Conservation (phyloP, 2,888 invertebrate species). For the Ecdyonurus torrentis region DNA sequence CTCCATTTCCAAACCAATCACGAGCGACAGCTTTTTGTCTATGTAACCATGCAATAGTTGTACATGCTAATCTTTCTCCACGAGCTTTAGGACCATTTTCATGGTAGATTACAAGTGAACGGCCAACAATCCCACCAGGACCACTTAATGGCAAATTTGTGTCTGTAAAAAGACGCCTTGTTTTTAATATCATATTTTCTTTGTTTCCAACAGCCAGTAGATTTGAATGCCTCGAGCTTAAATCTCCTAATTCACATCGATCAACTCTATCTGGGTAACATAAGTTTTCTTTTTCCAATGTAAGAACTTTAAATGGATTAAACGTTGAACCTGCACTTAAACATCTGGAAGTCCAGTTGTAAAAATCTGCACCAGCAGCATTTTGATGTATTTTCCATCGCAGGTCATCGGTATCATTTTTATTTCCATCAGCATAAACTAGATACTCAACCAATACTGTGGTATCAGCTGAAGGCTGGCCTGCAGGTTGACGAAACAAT, state of each 20-base stretch:
- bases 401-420: conserved; percentile 25
- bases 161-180: conserved; percentile 66
- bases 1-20: conserved; percentile 70
- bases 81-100: conserved; percentile 75
- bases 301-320: conserved; percentile 53
- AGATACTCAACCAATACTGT: conserved; percentile 66
- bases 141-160: conserved; percentile 58
- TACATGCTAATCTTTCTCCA: conserved; percentile 78
- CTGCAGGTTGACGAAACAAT: conserved; percentile 60
- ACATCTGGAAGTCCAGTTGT: conserved; percentile 77
- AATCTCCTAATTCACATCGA: conserved; percentile 9
- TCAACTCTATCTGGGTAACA: conserved; percentile 1
- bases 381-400: conserved; percentile 70
- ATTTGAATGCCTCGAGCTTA: conserved; percentile 43
- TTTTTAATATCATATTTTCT: conserved; percentile 40
- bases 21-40: conserved; percentile 68
- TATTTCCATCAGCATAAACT: conserved; percentile 67
- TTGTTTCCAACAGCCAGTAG: conserved; percentile 61
- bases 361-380: conserved; percentile 71
- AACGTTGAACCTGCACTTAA: conserved; percentile 57
- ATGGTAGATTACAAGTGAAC: conserved; percentile 72
- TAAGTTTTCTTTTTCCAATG: not conserved
- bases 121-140: conserved; percentile 52
- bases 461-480: conserved; percentile 71
- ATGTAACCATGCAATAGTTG: conserved; percentile 52